These are phyloP conservation scores for Hydrochoerus hydrochaeris DNA, from an alignment of 2,113 vertebrate genomes.

Conservation along the genomic window DNA sequence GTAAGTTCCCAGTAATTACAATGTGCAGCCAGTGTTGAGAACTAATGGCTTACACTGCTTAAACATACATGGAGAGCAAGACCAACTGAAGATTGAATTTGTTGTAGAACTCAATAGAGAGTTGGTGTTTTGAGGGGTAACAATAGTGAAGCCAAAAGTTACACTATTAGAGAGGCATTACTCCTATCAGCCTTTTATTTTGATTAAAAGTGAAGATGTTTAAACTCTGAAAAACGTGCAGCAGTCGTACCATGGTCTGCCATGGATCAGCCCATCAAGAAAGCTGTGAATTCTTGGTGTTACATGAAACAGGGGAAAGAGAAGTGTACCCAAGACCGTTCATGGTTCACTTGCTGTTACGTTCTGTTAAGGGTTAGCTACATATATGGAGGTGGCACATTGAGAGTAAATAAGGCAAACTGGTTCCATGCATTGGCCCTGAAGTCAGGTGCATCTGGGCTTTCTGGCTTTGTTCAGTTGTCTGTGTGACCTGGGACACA, in stretches of 20 bases:
- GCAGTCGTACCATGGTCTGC: background rate
- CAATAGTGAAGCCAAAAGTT: conserved; percentile 40
- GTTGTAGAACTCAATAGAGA: conserved; percentile 3
- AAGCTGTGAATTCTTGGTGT: conserved; percentile 41
- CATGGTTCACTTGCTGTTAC: background rate
- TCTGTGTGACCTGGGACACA: background rate
- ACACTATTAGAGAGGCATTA: background rate
- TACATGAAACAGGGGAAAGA: background rate
- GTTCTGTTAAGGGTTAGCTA: background rate
- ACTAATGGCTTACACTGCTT: conserved; percentile 4
- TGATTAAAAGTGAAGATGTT: conserved; percentile 23
- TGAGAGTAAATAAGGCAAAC: background rate
- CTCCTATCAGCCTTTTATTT: background rate
- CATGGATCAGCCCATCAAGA: background rate
- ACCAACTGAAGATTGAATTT: conserved; percentile 22
- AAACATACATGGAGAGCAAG: background rate
- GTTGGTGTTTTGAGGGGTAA: conserved; percentile 24
- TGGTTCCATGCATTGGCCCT: background rate
- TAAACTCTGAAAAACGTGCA: conserved; percentile 41
- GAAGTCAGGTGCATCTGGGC: background rate
- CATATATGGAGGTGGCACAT: background rate
- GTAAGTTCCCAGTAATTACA: background rate
- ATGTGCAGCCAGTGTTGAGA: background rate
- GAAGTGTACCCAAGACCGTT: background rate
- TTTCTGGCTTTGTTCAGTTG: conserved; percentile 37